Percentiles rank a stretch among this genome's conserved stretches.
These are phyloP conservation scores for Coremacera marginata DNA, from an alignment of 2,888 invertebrate species.

Conservation along the genomic window DNA sequence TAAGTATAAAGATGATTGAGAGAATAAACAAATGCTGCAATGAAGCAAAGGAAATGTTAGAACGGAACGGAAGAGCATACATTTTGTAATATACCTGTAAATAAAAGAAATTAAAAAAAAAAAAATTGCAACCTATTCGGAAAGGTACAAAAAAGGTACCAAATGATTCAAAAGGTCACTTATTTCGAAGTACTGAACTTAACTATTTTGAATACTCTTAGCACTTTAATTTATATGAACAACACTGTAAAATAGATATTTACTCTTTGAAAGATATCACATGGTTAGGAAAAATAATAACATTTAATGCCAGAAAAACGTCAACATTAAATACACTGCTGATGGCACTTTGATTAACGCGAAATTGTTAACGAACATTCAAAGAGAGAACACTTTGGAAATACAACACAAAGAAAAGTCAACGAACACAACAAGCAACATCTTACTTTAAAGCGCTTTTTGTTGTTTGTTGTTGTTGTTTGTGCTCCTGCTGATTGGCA, in stretches of 20 bases:
- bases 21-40: not conserved
- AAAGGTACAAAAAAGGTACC: not conserved
- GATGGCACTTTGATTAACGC: conserved; percentile 9
- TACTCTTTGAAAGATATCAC: too few relatives aligned
- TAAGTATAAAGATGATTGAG: conserved; percentile 33
- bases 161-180: not conserved
- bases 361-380: not conserved
- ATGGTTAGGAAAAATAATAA: not conserved
- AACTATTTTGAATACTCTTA: too few relatives aligned
- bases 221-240: not conserved
- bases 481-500: conserved; percentile 50
- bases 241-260: not conserved
- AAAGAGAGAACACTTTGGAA: not conserved
- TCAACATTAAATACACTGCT: not conserved
- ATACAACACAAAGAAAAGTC: not conserved
- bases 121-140: not conserved
- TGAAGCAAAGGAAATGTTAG: not conserved
- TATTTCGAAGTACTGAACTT: too few relatives aligned
- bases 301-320: not conserved
- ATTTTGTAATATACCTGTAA: not conserved
- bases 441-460: not conserved
- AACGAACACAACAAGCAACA: conserved; percentile 3
- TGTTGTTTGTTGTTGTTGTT: conserved; percentile 37
- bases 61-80: not conserved
- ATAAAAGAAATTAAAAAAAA: not conserved